Conservation (phyloP, 1,140 invertebrate genomes). For the Ctenoplectra terminalis region DNA sequence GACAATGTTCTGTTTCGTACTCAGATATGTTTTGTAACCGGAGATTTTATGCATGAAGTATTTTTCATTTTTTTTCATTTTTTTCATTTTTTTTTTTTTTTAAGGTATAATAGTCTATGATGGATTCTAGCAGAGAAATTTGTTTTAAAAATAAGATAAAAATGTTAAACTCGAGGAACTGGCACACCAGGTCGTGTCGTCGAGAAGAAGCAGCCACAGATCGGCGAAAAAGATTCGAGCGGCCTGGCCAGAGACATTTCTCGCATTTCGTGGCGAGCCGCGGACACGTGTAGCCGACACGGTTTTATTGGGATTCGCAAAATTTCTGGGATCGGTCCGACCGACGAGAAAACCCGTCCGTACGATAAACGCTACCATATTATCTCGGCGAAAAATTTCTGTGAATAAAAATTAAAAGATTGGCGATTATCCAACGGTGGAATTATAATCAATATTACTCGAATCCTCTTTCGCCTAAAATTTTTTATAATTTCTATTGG, state of each 20-base stretch:
- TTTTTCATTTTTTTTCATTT: too few species aligned
- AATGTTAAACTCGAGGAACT: background rate
- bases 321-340: constrained; percentile 54
- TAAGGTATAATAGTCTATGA: background rate
- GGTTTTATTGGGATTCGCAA: constrained; percentile 64
- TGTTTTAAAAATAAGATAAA: background rate
- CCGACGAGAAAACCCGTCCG: constrained; percentile 48
- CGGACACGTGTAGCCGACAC: constrained; percentile 61
- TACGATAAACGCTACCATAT: constrained; percentile 4
- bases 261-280: constrained; percentile 59
- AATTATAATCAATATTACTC: too few species aligned
- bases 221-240: constrained; percentile 54
- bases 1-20: too few species aligned
- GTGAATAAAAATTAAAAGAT: too few species aligned
- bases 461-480: too few species aligned
- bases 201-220: constrained; percentile 31
- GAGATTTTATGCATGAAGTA: too few species aligned
- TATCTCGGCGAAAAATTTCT: background rate
- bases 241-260: constrained; percentile 58
- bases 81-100: too few species aligned
- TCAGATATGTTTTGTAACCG: too few species aligned
- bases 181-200: constrained; percentile 13
- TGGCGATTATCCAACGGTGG: too few species aligned
- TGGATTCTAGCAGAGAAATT: background rate
- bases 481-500: too few species aligned